These are phyloP conservation scores for Nomada flava DNA, from an alignment of 2,888 invertebrate species.

Conservation along the genomic window DNA sequence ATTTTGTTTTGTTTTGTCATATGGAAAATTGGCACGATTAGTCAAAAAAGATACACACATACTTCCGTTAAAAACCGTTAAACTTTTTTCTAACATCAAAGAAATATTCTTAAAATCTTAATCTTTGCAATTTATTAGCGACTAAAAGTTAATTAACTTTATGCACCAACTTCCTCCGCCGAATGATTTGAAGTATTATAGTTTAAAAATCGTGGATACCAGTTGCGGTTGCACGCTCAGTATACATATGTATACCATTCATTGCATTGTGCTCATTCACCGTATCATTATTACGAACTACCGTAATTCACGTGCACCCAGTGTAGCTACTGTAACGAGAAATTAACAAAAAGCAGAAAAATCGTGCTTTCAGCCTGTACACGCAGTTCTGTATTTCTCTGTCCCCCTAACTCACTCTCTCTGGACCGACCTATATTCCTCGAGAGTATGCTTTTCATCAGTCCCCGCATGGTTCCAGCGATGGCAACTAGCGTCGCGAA, in stretches of 20 bases:
- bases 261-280: neutral
- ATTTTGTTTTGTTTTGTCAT: no score
- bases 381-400: neutral
- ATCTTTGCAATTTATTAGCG: no score
- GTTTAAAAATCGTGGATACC: no score
- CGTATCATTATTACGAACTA: conserved; percentile 5
- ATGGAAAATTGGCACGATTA: no score
- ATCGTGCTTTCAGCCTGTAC: conserved; percentile 23
- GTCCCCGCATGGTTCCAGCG: conserved; percentile 30
- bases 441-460: conserved; percentile 56
- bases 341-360: conserved; percentile 39
- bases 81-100: no score
- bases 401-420: neutral
- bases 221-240: no score
- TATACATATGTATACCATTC: neutral
- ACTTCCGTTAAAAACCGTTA: no score
- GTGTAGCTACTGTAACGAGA: conserved; percentile 33
- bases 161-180: neutral
- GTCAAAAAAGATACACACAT: no score
- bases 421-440: conserved; percentile 49
- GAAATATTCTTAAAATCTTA: no score
- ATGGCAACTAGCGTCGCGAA: conserved; percentile 46
- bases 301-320: neutral
- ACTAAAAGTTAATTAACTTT: no score
- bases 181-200: neutral